phyloP scores from a whole-genome alignment of 1,140 invertebrate genomes.

The Doryteuthis pealeii region DNA sequence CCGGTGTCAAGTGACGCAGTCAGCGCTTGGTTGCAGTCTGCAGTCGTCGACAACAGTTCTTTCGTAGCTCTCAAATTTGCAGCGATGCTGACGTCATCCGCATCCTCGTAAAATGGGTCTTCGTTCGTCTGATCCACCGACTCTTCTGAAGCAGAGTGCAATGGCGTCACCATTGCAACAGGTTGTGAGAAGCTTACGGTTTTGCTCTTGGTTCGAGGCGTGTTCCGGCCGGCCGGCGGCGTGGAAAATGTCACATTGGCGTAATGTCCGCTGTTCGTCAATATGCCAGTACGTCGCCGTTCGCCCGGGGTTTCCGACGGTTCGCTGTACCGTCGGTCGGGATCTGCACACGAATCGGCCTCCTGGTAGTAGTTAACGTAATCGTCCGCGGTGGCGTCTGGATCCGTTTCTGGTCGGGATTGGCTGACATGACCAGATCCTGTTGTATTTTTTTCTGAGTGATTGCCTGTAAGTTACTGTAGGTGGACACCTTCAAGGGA shows the following conservation, averaged over 20 bases:
- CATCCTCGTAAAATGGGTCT: not conserved
- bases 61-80: not conserved
- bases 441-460: constrained; percentile 33
- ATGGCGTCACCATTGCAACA: constrained; percentile 50
- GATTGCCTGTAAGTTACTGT: constrained; percentile 33
- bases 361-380: constrained; percentile 12
- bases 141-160: constrained; percentile 49
- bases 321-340: constrained; percentile 34
- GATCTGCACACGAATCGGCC: constrained; percentile 23
- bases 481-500: constrained; percentile 45
- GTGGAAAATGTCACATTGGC: constrained; percentile 24
- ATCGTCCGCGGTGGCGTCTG: constrained; percentile 18
- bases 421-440: constrained; percentile 17
- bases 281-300: constrained; percentile 25
- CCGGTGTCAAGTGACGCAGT: not conserved
- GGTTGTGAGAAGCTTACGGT: constrained; percentile 50
- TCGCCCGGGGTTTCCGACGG: constrained; percentile 25
- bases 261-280: constrained; percentile 22
- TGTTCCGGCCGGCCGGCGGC: constrained; percentile 21
- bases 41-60: not conserved
- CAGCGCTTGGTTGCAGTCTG: not conserved
- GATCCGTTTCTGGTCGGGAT: constrained; percentile 15
- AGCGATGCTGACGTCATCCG: not conserved
- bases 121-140: constrained; percentile 23
- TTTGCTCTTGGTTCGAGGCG: constrained; percentile 38